A percentile compares a stretch with the other conserved stretches of the same genome.
Evolutionary conservation across 1,140 invertebrate genomes (phyloP).

Genomic region (Brachionus rotundiformis): DNA sequence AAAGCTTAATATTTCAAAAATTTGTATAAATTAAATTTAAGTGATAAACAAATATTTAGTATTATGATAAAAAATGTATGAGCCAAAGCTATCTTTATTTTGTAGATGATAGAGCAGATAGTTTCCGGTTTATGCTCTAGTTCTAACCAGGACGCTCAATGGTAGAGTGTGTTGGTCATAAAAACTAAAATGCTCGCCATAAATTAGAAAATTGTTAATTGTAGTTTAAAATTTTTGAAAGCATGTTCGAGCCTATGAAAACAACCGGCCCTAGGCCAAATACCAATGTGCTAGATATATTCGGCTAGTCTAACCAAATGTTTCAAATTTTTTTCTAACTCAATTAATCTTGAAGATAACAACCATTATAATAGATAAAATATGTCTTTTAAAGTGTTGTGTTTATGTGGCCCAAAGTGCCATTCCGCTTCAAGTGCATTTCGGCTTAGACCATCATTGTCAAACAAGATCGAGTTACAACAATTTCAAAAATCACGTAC

Average conservation of each 20-base stretch:
- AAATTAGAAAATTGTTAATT: not conserved
- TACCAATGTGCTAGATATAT: not conserved
- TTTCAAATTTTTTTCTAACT: slow-evolving; percentile 21
- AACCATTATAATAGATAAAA: not conserved
- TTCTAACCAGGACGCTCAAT: not conserved
- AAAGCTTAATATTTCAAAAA: too few species aligned
- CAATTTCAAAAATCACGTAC: not conserved
- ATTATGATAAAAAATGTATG: too few species aligned
- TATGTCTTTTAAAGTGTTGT: not conserved
- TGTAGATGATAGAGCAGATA: too few species aligned
- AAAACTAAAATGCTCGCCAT: too few species aligned
- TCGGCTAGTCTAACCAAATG: slow-evolving; percentile 9
- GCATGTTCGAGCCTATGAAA: not conserved
- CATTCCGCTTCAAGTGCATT: not conserved
- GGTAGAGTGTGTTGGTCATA: too few species aligned
- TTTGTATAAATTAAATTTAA: too few species aligned
- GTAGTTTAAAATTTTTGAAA: not conserved
- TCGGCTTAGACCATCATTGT: not conserved
- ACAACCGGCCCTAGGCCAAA: not conserved
- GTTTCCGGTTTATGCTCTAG: not conserved
- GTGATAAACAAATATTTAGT: too few species aligned
- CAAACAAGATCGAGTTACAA: slow-evolving; percentile 7
- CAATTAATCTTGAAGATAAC: slow-evolving; percentile 12
- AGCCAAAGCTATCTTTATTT: too few species aligned
- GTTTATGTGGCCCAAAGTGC: not conserved